Base-by-base conservation (phyloP, 1,140 invertebrate genomes). In the Panagrolaimus sp. region DNA sequence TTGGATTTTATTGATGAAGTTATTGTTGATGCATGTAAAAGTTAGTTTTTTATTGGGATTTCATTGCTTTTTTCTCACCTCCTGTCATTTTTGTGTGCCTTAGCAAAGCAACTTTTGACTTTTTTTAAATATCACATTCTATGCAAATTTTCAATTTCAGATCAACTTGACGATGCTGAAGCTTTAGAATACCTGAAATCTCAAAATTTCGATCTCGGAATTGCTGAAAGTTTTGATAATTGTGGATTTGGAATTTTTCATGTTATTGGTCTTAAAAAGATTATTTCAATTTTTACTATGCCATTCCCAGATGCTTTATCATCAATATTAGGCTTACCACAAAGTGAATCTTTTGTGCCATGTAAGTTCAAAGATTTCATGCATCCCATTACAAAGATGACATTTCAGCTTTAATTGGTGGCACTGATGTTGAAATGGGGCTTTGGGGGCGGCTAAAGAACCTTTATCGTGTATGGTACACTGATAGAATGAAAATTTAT, bases 161-260 rank as follows among this genome's bases (percentile, higher is more conserved):
- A 8, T 27, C 20, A 57, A 8, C 51, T 57, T 16, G 51, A 57
- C 11, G 51, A 20, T 5, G 27, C 20, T 9, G 27, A 25, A 57
- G 51, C 51, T 4, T 38, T 38, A 7, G 31, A 38, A 38, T 38
- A 38, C 7, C 31, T 38, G 2, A 38, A 38, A 38, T 38, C 31
- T 16, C 20, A 57, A 16, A 57, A 57, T 23, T 57, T 57, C 8
- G 51, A 57, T 57, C 20, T 57, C 4, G 51, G 20, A 0, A 27
- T 57, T 11, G 27, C 51, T 0, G 51, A 57, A 23, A 20, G 27
- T 13, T 25, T 57, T 16, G 51, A 57, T 25, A 20, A 25, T 13
- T 57, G 51, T 57, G 51, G 51, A 57, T 57, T 25, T 25, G 51
- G 51, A 1, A 27, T 57, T 57, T 57, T 57, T 16, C 20, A 57